Base-by-base conservation (phyloP, 2,113 vertebrate genomes). In the Triplophysa siluroides region DNA sequence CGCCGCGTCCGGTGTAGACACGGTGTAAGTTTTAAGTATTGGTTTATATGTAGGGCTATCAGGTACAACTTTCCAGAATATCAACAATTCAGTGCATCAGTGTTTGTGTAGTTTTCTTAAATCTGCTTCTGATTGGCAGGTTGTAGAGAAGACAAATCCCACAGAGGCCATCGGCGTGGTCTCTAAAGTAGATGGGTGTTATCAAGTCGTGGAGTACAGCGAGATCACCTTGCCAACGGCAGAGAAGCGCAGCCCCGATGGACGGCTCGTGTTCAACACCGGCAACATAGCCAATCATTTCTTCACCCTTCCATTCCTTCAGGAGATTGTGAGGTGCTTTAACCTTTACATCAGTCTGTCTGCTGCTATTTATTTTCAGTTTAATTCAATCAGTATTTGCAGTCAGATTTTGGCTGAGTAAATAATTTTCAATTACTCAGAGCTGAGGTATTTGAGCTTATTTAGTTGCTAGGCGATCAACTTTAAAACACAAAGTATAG, bases 201-300 rank as follows among this genome's bases (percentile, higher is more conserved):
- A 98, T 87, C 96, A 96, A 88, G 98, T 99, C 86, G 97, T 99
- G 74, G 98, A 99, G 76, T 99, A 99, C 88, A 99, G 97, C 0
- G 97, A 99, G 90, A 97, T 99, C 88, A 97, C 96, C 52, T 82
- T 98, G 86, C 91, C 91, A 11, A 98, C 97, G 0, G 97, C 97
- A 0, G 92, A 98, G 81, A 95, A 91, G 54, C 94, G 98, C 9
- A 91, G 93, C 78, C 1, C 86, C 0, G 96, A 98, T 0, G 98
- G 98, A 1, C 93, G 96, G 2, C 93, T 99, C 72, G 90, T 95
- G 87, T 99, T 99, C 90, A 98, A 93, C 0, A 92, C 98, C 0
- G 97, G 94, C 60, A 99, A 99, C 83, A 94, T 99, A 0, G 96
- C 96, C 85, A 99, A 98, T 85, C 98, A 99, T 87, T 98, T 94